Base-by-base conservation (phyloP, 1,140 invertebrate genomes). In the Drosophila pachea region DNA sequence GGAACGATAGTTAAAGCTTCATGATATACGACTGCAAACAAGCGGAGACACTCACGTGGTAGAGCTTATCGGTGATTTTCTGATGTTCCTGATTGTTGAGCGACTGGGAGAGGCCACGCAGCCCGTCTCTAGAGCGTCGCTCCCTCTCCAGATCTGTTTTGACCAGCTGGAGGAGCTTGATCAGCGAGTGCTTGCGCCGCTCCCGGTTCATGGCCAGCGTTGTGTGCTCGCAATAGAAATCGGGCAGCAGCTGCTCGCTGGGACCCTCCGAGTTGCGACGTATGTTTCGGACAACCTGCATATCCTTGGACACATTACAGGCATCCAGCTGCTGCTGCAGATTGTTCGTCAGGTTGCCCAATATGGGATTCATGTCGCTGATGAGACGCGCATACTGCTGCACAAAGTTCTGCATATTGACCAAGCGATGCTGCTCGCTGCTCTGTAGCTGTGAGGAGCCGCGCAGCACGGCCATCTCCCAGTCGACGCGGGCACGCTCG, bases 211-310 rank as follows among this genome's bases (percentile, higher is more conserved):
- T 98, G 9, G 95, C 94, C 70, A 98, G 92, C 2, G 95, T 96
- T 54, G 95, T 94, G 90, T 98, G 97, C 90, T 99, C 97, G 66
- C 97, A 97, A 90, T 97, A 98, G 90, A 97, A 98, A 89, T 98
- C 96, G 0, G 97, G 95, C 38, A 98, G 90, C 31, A 97, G 91
- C 89, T 98, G 96, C 87, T 98, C 95, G 74, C 91, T 91, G 67
- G 91, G 90, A 5, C 91, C 90, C 54, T 91, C 90, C 16, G 89
- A 42, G 86, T 90, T 59, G 76, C 90, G 81, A 0, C 88, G 74
- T 5, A 89, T 89, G 42, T 89, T 88, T 38, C 89, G 87, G 33
- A 89, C 77, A 49, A 89, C 86, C 36, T 78, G 78, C 83, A 89
- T 73, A 60, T 89, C 88, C 70, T 89, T 89, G 40, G 73, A 64